phyloP scores from a whole-genome alignment of 2,797 vertebrate species.

The Helostoma temminkii region DNA sequence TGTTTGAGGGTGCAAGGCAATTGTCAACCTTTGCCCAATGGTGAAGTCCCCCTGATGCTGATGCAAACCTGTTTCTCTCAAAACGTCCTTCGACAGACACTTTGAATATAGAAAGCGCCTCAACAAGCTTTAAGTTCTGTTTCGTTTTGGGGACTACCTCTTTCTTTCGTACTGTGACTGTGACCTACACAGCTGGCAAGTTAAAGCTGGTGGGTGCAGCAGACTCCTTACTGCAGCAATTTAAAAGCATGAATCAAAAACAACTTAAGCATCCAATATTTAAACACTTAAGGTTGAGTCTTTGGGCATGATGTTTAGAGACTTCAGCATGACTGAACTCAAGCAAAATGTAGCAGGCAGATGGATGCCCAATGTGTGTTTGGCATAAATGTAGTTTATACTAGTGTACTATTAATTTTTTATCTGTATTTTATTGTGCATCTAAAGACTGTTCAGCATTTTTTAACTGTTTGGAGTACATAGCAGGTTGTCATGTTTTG shows the following conservation, averaged over 20 bases:
- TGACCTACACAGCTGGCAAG: slow-evolving; percentile 25
- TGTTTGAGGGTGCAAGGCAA: too few relatives aligned
- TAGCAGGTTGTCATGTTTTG: background rate
- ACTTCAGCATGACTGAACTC: background rate
- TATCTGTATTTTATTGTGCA: background rate
- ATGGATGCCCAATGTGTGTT: background rate
- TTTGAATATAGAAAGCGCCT: background rate
- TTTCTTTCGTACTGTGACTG: slow-evolving; percentile 26
- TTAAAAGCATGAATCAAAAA: slow-evolving; percentile 19
- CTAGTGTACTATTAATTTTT: background rate
- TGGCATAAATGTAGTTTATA: background rate
- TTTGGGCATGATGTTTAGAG: background rate
- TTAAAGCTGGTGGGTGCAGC: slow-evolving; percentile 5
- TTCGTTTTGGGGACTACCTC: slow-evolving; percentile 29
- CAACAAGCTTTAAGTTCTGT: slow-evolving; percentile 38
- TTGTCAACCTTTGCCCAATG: too few relatives aligned
- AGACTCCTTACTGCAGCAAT: slow-evolving; percentile 5
- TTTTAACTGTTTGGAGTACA: background rate
- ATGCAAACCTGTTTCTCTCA: background rate
- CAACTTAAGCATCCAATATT: background rate
- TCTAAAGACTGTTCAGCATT: background rate
- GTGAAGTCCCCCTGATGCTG: too few relatives aligned
- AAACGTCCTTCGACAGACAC: slow-evolving; percentile 16
- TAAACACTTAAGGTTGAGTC: slow-evolving; percentile 4
- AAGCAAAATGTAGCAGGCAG: background rate